Percentiles rank a stretch among this genome's conserved stretches.
phyloP scores from a whole-genome alignment of 1,140 invertebrate species.

The Pseudachorutes palmiensis region DNA sequence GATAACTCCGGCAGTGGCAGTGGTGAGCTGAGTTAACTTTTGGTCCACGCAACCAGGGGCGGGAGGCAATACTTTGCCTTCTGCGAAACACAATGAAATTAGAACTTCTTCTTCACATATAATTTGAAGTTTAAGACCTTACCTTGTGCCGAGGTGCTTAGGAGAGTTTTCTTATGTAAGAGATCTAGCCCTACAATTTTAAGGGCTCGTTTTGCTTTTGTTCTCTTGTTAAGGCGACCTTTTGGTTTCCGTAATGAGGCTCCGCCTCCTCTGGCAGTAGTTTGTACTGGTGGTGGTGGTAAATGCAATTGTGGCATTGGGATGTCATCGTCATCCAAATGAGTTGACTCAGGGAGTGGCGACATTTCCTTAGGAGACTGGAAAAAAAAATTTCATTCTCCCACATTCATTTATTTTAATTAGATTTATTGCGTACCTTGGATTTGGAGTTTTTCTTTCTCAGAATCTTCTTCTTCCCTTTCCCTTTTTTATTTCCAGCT shows the following conservation, averaged over 20 bases:
- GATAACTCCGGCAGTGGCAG: constrained; percentile 50
- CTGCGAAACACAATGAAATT: constrained; percentile 31
- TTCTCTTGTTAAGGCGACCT: constrained; percentile 43
- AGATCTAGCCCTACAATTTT: constrained; percentile 78
- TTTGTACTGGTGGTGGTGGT: constrained; percentile 39
- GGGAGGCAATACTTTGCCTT: constrained; percentile 61
- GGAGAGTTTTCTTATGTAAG: constrained; percentile 78
- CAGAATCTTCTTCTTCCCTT: constrained; percentile 36
- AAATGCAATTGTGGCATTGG: constrained; percentile 33
- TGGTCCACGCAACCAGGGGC: constrained; percentile 84
- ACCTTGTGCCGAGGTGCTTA: constrained; percentile 67
- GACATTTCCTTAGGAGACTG: background rate
- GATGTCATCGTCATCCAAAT: background rate
- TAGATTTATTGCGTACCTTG: constrained; percentile 21
- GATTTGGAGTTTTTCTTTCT: constrained; percentile 30
- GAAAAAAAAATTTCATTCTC: no score
- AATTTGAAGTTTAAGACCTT: constrained; percentile 22
- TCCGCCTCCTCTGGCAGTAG: constrained; percentile 39
- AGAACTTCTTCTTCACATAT: background rate
- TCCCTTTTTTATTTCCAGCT: constrained; percentile 4
- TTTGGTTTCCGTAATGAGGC: constrained; percentile 44
- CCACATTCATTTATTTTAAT: background rate
- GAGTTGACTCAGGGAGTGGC: background rate
- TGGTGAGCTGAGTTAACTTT: constrained; percentile 65
- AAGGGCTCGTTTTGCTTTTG: constrained; percentile 52